phyloP scores from a whole-genome alignment of 2,888 invertebrate species.

The Scaptomyza reducta region DNA sequence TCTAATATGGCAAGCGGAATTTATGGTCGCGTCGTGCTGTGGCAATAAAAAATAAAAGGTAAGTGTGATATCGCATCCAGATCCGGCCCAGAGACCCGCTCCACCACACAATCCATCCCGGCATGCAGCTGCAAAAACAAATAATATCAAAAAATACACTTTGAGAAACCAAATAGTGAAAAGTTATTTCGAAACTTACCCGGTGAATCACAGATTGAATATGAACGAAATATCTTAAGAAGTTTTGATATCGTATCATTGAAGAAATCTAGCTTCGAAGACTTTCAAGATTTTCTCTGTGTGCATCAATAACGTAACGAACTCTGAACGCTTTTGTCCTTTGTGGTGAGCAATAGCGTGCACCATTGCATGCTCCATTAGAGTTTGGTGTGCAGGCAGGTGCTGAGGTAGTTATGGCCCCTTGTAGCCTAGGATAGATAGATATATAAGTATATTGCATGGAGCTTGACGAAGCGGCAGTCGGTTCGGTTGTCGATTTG shows the following conservation, averaged over 20 bases:
- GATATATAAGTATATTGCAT: conserved; percentile 66
- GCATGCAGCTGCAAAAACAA: not conserved
- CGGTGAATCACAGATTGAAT: no score
- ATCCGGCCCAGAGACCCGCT: conserved; percentile 17
- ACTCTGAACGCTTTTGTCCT: conserved; percentile 66
- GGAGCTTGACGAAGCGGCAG: conserved; percentile 60
- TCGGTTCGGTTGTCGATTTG: conserved; percentile 44
- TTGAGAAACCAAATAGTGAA: no score
- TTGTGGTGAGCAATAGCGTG: conserved; percentile 70
- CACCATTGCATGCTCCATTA: conserved; percentile 49
- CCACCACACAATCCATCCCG: no score
- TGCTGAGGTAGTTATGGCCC: not conserved
- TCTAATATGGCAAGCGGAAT: conserved; percentile 69
- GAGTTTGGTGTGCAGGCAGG: not conserved
- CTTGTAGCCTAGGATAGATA: conserved; percentile 40
- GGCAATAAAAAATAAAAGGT: conserved; percentile 75
- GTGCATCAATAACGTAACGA: conserved; percentile 25
- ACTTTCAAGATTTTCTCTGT: conserved; percentile 1
- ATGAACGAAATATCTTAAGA: no score
- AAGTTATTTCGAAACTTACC: no score
- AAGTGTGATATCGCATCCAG: conserved; percentile 73
- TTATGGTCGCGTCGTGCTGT: conserved; percentile 68
- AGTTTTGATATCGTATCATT: no score
- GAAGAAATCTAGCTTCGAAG: not conserved
- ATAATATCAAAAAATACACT: not conserved